Conservation (phyloP, 2,113 vertebrate species). For the Pongo pygmaeus region DNA sequence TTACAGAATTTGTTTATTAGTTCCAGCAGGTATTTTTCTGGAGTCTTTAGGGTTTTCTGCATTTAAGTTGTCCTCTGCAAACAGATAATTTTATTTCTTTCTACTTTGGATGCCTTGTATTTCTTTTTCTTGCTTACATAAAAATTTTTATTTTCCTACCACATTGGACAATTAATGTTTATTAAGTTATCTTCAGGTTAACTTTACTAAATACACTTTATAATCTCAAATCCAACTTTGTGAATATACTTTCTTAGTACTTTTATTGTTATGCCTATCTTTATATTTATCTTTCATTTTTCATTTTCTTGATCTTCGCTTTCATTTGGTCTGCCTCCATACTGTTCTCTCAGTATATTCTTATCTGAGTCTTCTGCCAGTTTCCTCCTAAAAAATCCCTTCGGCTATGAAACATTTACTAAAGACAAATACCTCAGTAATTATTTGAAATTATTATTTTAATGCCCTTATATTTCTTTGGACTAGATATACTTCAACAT, state of each 20-base stretch:
- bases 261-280: not conserved
- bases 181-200: constrained; percentile 1
- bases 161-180: not conserved
- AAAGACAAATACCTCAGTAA: not conserved
- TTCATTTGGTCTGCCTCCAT: not conserved
- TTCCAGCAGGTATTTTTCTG: not conserved
- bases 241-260: not conserved
- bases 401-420: not conserved
- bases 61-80: not conserved
- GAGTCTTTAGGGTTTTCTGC: not conserved
- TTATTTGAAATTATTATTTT: constrained; percentile 16
- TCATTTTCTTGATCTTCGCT: not conserved
- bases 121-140: not conserved
- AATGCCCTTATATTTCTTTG: not conserved
- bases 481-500: not conserved
- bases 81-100: constrained; percentile 7
- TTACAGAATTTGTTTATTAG: not conserved
- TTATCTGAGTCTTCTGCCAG: not conserved
- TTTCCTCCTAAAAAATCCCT: not conserved
- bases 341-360: not conserved
- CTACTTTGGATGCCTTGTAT: not conserved
- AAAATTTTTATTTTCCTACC: not conserved
- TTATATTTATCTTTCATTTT: not conserved
- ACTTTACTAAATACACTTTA: not conserved
- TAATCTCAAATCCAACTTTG: not conserved